Conservation (phyloP, 2,113 vertebrate genomes). For the Bothrops jararaca region DNA sequence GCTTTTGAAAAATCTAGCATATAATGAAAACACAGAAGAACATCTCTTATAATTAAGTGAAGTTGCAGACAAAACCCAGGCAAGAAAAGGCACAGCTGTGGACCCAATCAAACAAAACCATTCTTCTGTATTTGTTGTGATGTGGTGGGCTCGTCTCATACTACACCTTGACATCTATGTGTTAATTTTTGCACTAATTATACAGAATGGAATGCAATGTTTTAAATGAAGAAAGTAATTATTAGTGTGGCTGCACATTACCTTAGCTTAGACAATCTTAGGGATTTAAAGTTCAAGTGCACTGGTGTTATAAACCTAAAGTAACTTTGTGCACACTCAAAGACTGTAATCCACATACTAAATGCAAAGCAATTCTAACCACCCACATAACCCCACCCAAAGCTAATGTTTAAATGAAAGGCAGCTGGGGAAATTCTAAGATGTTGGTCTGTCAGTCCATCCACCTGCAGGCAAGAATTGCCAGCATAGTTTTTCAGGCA, state of each 20-base stretch:
- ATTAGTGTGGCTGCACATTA: conserved; percentile 35
- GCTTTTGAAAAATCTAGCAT: neutral
- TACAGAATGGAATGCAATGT: conserved; percentile 38
- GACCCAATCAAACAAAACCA: neutral
- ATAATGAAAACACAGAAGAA: neutral
- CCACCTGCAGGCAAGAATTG: conserved; percentile 42
- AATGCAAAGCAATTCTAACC: neutral
- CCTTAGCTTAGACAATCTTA: neutral
- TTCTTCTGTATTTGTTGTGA: conserved; percentile 3
- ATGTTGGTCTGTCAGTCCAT: conserved; percentile 27
- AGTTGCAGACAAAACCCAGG: neutral
- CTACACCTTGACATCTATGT: neutral
- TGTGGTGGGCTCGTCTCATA: neutral
- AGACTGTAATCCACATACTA: neutral
- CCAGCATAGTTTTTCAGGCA: conserved; percentile 11
- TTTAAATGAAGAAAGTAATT: conserved; percentile 55
- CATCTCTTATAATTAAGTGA: conserved; percentile 11
- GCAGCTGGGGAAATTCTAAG: conserved; percentile 15
- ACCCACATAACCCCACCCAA: neutral
- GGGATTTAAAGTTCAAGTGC: neutral
- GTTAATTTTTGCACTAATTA: conserved; percentile 55
- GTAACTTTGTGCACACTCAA: neutral
- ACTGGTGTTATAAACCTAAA: neutral
- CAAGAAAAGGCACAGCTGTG: neutral
- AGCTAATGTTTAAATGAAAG: neutral